Base-by-base conservation (phyloP, 2,888 invertebrate species). In the Pteria penguin region DNA sequence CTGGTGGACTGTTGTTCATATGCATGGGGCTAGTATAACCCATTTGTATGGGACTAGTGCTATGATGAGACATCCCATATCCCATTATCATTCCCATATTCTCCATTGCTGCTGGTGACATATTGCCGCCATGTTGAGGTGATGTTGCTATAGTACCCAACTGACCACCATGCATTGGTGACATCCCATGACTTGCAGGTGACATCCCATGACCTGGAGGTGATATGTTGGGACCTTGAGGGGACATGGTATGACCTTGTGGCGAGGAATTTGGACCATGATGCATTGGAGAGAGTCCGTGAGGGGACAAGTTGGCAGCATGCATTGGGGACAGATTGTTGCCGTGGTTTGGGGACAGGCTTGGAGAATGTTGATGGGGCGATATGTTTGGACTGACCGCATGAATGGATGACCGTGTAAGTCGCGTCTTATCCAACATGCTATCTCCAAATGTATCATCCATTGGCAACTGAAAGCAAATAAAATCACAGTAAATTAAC, bases 191-290 rank as follows among this genome's bases (percentile, higher is more conserved):
- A n/a, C 52, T 55, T 27, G 60, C 62, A 27, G 72, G 76, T 63
- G 76, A 76, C 76, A 72, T 68, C n/a, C 62, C 72, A 36, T 55
- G 61, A 27, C 57, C 36, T 26, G 55, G 58, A 29, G 70, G 65
- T 36, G 75, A 65, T 65, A 70, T 63, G 24, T 61, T 36, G 32
- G 33, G 36, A 24, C 63, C 36, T n/a, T 68, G 68, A 1, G 68
- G 67, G 32, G 74, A 68, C 54, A 74, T 61, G 26, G 26, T 57
- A 24, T 55, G 55, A 31, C 57, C 32, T 57, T 55, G 57, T 31
- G 68, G 68, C 33, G 68, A 68, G 57, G 55, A 57, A 5, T 32
- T 55, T n/a, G 55, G 55, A 26, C 55, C 55, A 22, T 54, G n/a
- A 14, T 55, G 55, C 26, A 57, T 57, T 26, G 55, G 55, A 22